phyloP scores from a whole-genome alignment of 2,888 invertebrate genomes.

The Caenorhabditis becei region DNA sequence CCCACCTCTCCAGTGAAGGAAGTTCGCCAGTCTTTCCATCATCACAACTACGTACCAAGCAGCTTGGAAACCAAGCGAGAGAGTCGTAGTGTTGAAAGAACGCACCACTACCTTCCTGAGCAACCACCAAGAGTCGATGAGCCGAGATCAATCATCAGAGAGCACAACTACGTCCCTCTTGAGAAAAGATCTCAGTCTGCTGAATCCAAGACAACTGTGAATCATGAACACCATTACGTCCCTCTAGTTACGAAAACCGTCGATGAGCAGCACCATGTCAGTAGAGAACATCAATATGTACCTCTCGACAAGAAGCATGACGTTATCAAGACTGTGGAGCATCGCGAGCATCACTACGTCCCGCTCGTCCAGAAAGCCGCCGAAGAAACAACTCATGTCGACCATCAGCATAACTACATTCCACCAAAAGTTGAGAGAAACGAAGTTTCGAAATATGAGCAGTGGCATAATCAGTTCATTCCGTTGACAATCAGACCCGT shows the following conservation, averaged over 20 bases:
- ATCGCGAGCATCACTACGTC: slow-evolving; percentile 50
- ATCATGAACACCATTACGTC: slow-evolving; percentile 44
- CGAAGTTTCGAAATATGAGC: neutral
- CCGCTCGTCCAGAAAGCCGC: slow-evolving; percentile 30
- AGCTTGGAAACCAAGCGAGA: slow-evolving; percentile 48
- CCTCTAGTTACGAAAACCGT: slow-evolving; percentile 35
- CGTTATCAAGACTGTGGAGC: slow-evolving; percentile 19
- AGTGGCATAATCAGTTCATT: slow-evolving; percentile 37
- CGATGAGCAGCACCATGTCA: slow-evolving; percentile 8
- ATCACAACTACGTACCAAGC: slow-evolving; percentile 57
- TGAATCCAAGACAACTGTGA: slow-evolving; percentile 15
- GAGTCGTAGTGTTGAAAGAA: slow-evolving; percentile 59
- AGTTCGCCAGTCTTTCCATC: slow-evolving; percentile 43
- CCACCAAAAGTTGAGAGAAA: slow-evolving; percentile 23
- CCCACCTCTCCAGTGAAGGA: slow-evolving; percentile 48
- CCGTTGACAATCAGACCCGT: slow-evolving; percentile 18
- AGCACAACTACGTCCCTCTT: slow-evolving; percentile 43
- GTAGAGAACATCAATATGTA: slow-evolving; percentile 29
- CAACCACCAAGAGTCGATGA: slow-evolving; percentile 12
- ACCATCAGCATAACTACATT: slow-evolving; percentile 30
- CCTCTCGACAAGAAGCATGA: slow-evolving; percentile 34
- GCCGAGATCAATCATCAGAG: slow-evolving; percentile 13
- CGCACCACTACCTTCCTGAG: slow-evolving; percentile 54
- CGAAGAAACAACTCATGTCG: neutral
- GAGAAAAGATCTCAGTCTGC: slow-evolving; percentile 26